A percentile compares a stretch with the other conserved stretches of the same genome.
phyloP scores from a whole-genome alignment of 64 coral and sea anemone species.

The Pocillopora verrucosa region DNA sequence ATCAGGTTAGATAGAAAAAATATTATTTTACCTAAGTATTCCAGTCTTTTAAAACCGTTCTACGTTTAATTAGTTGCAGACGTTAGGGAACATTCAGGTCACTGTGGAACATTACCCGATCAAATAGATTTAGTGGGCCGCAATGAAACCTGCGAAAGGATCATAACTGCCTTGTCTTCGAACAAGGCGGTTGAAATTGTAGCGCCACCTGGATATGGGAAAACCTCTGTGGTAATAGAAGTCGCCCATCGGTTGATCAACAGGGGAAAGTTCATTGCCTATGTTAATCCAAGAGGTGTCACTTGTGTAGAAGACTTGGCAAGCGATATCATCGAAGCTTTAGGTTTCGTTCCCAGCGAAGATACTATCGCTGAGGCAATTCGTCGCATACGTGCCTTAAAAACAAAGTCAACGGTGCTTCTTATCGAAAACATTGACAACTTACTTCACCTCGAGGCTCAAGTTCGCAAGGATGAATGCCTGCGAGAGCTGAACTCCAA shows the following conservation, averaged over 20 bases:
- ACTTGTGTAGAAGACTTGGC: constrained; percentile 47
- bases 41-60: background rate
- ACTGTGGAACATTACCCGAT: constrained; percentile 13
- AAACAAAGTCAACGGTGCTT: background rate
- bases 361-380: background rate
- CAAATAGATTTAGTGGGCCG: constrained; percentile 26
- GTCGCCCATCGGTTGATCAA: constrained; percentile 7
- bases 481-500: background rate
- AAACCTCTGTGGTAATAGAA: constrained; percentile 35
- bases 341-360: background rate
- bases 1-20: too few relatives aligned
- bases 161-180: background rate
- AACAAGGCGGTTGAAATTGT: constrained; percentile 38
- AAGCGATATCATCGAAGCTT: constrained; percentile 31
- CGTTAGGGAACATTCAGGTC: background rate
- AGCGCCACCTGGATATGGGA: constrained; percentile 57
- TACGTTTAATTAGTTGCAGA: background rate
- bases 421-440: constrained; percentile 57
- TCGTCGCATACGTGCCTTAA: background rate
- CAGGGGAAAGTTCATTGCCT: constrained; percentile 18
- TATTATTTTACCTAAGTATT: too few relatives aligned
- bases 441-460: background rate
- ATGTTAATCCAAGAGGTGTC: constrained; percentile 36
- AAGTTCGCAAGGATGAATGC: background rate
- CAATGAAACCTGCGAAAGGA: background rate